A percentile compares a stretch with the other conserved stretches of the same genome.
These are phyloP conservation scores for Paralichthys olivaceus DNA, from an alignment of 2,113 vertebrate species.

Conservation along the genomic window DNA sequence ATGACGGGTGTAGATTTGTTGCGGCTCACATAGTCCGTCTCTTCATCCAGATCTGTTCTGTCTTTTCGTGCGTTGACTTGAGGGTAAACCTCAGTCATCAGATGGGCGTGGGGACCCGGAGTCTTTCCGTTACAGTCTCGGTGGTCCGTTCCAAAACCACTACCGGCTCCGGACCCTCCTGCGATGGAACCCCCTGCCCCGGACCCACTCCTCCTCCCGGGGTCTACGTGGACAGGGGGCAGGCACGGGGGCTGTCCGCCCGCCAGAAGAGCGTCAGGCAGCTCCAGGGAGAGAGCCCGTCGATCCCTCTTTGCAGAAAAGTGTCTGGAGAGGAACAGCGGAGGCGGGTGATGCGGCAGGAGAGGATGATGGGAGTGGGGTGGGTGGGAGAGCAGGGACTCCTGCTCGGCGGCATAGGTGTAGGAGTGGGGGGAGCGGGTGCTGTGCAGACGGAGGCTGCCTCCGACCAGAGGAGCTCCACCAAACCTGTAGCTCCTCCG, in stretches of 20 bases:
- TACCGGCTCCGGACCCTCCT: constrained; percentile 52
- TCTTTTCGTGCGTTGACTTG: constrained; percentile 90
- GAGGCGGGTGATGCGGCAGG: constrained; percentile 62
- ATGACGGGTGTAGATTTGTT: too few relatives aligned
- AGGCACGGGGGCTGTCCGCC: constrained; percentile 49
- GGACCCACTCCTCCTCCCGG: constrained; percentile 75
- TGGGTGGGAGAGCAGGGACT: constrained; percentile 87
- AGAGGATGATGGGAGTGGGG: constrained; percentile 59
- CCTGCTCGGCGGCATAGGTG: constrained; percentile 84
- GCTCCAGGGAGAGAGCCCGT: constrained; percentile 91
- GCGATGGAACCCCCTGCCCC: constrained; percentile 52
- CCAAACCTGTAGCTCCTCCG: constrained; percentile 78
- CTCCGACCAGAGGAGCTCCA: constrained; percentile 71
- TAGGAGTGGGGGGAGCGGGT: constrained; percentile 75
- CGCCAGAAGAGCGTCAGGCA: constrained; percentile 84
- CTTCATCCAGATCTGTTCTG: constrained; percentile 88
- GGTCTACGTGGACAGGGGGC: constrained; percentile 40
- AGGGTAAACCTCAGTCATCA: constrained; percentile 90
- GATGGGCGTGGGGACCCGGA: constrained; percentile 78
- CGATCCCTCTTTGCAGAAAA: constrained; percentile 73
- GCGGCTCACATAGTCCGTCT: constrained; percentile 92
- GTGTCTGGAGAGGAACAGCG: constrained; percentile 67
- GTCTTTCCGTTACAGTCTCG: constrained; percentile 93
- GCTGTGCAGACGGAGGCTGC: constrained; percentile 82
- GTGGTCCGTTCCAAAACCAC: constrained; percentile 76